Base-by-base conservation (phyloP, 1,140 invertebrate genomes). In the Orchestia grillus region DNA sequence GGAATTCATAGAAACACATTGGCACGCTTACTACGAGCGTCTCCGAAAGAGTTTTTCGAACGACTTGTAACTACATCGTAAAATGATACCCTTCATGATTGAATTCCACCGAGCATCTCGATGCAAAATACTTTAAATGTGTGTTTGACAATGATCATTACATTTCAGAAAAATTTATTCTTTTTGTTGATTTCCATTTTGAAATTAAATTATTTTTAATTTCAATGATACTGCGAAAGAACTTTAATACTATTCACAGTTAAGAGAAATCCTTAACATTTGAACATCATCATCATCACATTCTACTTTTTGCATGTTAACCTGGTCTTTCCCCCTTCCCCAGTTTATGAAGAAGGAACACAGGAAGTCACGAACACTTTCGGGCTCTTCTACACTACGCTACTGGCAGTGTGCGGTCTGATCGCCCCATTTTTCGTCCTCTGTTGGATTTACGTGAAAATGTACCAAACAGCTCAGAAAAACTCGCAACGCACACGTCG, bases 401-500 rank as follows among this genome's bases (percentile, higher is more conserved):
- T 97, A 28, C 96, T 97, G n/a, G 95, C 96, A 0, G 47, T 96
- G 40, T 96, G 97, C 16, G 97, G 97, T 8, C 98, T 98, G 96
- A 96, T 98, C 36, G 96, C 98, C 88, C 98, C 98, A 0, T 97
- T 98, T 41, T 97, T 97, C 43, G 97, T 97, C 11, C 97, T 98
- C 43, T 97, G 97, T 62, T 98, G 98, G 97, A 97, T 98, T 3
- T 98, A 98, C 96, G 97, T 97, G 23, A 97, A 97, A n/a, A 98
- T 98, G 97, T 98, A 98, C 97, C 97, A 97, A 47, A 98, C 98
- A 0, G 98, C 98, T 0, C 97, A 97, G 95, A 97, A 97, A 53
- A 98, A 98, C 97, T 98, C 97, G 87, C 97, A 98, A 96, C 97
- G 98, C 45, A 98, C 98, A 8, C 97, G 98, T 62, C 97, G 98